Evolutionary conservation across 1,140 invertebrate species (phyloP).

Genomic region (Drosophila nannoptera): DNA sequence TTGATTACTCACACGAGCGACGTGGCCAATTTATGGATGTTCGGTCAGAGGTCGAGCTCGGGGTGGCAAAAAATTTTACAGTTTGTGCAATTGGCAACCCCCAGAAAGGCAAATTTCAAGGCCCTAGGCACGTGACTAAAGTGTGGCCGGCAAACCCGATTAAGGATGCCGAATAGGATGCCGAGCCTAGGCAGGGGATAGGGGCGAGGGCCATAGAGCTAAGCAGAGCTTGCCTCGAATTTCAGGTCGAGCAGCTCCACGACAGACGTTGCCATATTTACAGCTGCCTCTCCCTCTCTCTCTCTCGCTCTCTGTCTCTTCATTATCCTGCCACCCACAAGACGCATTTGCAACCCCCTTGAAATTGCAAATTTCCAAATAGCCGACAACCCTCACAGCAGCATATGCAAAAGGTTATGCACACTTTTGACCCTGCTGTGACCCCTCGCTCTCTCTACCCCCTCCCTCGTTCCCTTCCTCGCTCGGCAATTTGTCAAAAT

Average conservation of each 20-base stretch:
- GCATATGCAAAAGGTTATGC: slow-evolving; percentile 41
- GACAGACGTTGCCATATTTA: too few relatives aligned
- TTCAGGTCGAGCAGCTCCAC: too few relatives aligned
- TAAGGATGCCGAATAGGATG: too few relatives aligned
- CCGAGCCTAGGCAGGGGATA: neutral
- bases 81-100: slow-evolving; percentile 38
- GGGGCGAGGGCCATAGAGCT: too few relatives aligned
- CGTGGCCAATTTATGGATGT: slow-evolving; percentile 53
- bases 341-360: slow-evolving; percentile 35
- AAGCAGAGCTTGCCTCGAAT: too few relatives aligned
- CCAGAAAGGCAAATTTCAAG: slow-evolving; percentile 10
- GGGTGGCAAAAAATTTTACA: slow-evolving; percentile 36
- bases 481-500: slow-evolving; percentile 71
- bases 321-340: slow-evolving; percentile 17
- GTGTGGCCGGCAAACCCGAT: slow-evolving; percentile 43
- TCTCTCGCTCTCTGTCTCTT: too few relatives aligned
- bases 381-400: slow-evolving; percentile 24
- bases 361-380: slow-evolving; percentile 9
- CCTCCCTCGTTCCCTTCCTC: slow-evolving; percentile 23
- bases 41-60: slow-evolving; percentile 6
- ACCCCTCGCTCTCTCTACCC: slow-evolving; percentile 39
- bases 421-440: slow-evolving; percentile 56
- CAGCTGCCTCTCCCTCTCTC: too few relatives aligned
- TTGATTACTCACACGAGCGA: slow-evolving; percentile 73
- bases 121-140: slow-evolving; percentile 62